These are phyloP conservation scores for Vulpes ferrilata DNA, from an alignment of 2,113 vertebrate genomes.

Conservation along the genomic window DNA sequence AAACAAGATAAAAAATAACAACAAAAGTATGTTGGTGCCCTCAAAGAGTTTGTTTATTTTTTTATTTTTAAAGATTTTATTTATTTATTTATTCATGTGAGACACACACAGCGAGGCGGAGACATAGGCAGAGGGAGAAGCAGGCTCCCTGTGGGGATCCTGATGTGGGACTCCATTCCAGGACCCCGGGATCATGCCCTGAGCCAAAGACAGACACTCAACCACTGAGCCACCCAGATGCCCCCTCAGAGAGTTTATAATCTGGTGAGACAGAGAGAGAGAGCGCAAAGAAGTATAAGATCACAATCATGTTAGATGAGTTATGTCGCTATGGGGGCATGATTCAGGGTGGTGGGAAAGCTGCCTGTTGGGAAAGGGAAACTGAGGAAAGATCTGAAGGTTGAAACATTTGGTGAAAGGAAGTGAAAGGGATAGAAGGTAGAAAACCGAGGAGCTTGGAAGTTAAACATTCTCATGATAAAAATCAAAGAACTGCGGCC, in stretches of 20 bases:
- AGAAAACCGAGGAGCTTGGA: background rate
- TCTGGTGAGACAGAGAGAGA: background rate
- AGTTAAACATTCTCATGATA: background rate
- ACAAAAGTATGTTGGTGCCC: background rate
- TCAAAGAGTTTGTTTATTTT: background rate
- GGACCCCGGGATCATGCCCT: too few species aligned
- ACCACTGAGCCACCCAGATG: too few species aligned
- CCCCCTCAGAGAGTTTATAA: background rate
- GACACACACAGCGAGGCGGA: too few species aligned
- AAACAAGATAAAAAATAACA: background rate
- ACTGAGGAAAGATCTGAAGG: background rate
- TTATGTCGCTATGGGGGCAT: rapidly evolving
- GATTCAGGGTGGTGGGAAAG: background rate
- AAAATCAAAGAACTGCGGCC: background rate
- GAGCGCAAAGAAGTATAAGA: background rate
- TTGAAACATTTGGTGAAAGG: background rate
- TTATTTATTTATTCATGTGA: too few species aligned
- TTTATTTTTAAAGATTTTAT: too few species aligned
- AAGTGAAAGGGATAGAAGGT: background rate
- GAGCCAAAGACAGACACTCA: too few species aligned
- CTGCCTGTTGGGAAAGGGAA: background rate
- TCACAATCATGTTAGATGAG: background rate
- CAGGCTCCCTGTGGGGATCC: too few species aligned
- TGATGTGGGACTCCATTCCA: too few species aligned
- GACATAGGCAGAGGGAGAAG: too few species aligned